phyloP scores from a whole-genome alignment of 2,113 vertebrate species.

The Eurypyga helias region DNA sequence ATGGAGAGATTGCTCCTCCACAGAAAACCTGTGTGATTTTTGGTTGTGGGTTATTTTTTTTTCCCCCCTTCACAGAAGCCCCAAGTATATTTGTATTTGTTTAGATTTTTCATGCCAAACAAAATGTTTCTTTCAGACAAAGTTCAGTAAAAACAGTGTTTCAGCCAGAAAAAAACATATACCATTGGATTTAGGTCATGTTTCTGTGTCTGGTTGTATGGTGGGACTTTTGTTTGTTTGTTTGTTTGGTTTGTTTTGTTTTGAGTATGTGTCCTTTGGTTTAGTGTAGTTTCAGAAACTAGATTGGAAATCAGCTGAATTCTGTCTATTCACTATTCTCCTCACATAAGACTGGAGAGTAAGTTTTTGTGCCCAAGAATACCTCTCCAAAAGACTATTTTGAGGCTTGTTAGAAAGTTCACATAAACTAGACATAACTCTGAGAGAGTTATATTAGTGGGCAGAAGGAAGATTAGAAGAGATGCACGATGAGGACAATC shows the following conservation, averaged over 20 bases:
- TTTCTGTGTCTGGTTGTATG: background rate
- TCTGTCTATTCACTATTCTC: background rate
- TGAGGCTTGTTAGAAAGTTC: background rate
- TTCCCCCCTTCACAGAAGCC: background rate
- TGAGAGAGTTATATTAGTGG: background rate
- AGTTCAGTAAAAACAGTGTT: background rate
- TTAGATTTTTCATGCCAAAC: background rate
- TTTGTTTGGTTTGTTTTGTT: background rate
- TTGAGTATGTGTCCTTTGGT: background rate
- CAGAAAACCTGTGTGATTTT: background rate
- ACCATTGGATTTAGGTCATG: background rate
- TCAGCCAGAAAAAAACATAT: background rate
- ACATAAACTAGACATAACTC: background rate
- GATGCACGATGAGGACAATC: background rate
- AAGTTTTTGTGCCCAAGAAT: background rate
- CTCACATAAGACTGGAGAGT: background rate
- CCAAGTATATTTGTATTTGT: background rate
- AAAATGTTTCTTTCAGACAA: background rate
- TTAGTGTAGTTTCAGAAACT: background rate
- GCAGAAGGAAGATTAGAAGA: conserved; percentile 2
- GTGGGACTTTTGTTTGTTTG: too few species aligned
- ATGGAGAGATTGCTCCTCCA: background rate
- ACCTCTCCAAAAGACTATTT: background rate
- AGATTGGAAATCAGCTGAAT: background rate
- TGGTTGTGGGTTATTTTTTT: background rate